phyloP scores from a whole-genome alignment of 2,888 invertebrate genomes.

The Anaspis maculata region DNA sequence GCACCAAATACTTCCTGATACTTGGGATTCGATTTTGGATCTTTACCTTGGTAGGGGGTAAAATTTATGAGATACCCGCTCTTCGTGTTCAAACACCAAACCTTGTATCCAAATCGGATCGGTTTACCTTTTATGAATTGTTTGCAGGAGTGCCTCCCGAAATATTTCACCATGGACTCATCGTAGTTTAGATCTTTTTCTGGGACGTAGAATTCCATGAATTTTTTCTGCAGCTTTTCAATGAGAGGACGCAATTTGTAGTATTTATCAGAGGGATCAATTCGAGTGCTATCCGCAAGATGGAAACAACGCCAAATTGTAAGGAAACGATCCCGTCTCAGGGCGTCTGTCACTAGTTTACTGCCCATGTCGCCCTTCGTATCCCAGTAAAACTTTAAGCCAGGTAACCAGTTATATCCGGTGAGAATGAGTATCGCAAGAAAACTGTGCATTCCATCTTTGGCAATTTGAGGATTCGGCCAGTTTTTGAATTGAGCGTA shows the following conservation, averaged over 20 bases:
- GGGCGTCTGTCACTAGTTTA: neutral
- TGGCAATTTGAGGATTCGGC: neutral
- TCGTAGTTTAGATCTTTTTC: neutral
- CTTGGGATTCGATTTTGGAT: neutral
- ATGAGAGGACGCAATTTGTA: neutral
- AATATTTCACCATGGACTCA: slow-evolving; percentile 4
- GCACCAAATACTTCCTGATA: neutral
- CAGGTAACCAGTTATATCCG: no score
- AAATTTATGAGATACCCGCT: neutral
- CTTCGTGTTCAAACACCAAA: neutral
- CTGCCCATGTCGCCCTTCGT: neutral
- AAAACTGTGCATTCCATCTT: no score
- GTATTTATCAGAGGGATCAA: neutral
- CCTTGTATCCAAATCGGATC: no score
- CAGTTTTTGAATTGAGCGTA: neutral
- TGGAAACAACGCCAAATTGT: neutral
- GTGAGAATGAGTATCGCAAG: no score
- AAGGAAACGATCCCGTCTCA: slow-evolving; percentile 1
- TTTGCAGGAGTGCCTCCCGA: slow-evolving; percentile 4
- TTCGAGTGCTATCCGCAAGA: neutral
- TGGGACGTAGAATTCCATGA: slow-evolving; percentile 1
- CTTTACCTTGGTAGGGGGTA: neutral
- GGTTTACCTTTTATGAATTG: no score
- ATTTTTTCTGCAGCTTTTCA: neutral
- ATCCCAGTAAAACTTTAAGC: neutral